A percentile compares a stretch with the other conserved stretches of the same genome.
Evolutionary conservation across 2,797 vertebrate species (phyloP).

Genomic region (Menidia menidia): DNA sequence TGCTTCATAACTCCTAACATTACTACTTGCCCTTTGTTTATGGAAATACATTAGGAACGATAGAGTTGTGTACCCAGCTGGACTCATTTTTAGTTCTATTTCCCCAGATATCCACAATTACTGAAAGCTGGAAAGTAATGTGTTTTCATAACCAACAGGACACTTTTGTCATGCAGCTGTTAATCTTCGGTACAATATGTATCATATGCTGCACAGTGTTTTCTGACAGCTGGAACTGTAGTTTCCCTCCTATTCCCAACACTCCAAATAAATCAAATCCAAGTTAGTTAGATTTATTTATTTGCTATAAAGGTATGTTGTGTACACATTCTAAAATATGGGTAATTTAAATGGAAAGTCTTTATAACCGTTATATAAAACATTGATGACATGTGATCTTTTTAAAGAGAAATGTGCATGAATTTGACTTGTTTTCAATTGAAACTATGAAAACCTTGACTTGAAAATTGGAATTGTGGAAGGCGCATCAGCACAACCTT

Average conservation of each 20-base stretch:
- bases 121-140: constrained; percentile 3
- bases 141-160: constrained; percentile 23
- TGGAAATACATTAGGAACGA: neutral
- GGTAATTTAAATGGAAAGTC: neutral
- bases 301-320: too few relatives aligned
- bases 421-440: too few relatives aligned
- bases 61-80: neutral
- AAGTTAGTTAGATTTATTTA: neutral
- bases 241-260: neutral
- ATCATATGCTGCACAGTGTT: neutral
- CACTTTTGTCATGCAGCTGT: neutral
- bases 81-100: neutral
- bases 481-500: constrained; percentile 52
- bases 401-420: neutral
- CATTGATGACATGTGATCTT: neutral
- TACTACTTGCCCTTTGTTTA: neutral
- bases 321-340: neutral
- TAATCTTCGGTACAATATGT: constrained; percentile 1
- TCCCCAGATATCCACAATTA: constrained; percentile 19
- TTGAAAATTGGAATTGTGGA: constrained; percentile 30
- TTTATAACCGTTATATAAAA: neutral
- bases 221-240: neutral
- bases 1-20: neutral
- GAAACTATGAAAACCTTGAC: neutral
- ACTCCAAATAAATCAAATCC: neutral